Conservation (phyloP, 1,140 invertebrate species). For the Neotoxoptera formosana region DNA sequence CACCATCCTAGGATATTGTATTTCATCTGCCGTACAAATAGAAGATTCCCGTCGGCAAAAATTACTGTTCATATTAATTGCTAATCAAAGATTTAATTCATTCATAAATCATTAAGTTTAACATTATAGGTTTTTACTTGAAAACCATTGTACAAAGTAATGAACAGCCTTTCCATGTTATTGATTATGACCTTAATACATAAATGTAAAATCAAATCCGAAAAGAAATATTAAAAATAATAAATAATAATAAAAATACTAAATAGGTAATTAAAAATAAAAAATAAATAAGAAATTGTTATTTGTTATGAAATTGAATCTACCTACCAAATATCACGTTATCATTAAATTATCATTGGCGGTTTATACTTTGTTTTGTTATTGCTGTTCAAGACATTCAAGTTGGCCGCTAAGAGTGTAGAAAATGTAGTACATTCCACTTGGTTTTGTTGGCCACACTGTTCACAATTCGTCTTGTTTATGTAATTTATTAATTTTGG, state of each 20-base stretch:
- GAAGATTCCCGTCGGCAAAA: neutral
- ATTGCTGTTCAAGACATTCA: neutral
- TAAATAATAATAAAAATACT: neutral
- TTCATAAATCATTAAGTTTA: neutral
- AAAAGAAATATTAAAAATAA: neutral
- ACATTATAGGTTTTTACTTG: neutral
- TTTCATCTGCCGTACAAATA: neutral
- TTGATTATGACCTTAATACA: neutral
- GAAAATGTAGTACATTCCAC: neutral
- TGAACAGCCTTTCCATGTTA: neutral
- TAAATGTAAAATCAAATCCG: neutral
- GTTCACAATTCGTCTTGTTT: neutral
- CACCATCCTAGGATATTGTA: neutral
- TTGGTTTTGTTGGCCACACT: neutral
- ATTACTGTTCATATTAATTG: neutral
- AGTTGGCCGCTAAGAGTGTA: neutral
- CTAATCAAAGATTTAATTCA: neutral
- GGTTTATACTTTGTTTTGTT: neutral
- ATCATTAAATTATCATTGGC: conserved; percentile 1
- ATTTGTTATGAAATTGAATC: neutral
- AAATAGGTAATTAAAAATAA: neutral
- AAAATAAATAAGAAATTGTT: neutral
- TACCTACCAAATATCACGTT: neutral
- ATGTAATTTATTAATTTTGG: neutral
- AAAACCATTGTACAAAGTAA: neutral